These are phyloP conservation scores for Pyralis farinalis DNA, from an alignment of 2,888 invertebrate species.

Conservation along the genomic window DNA sequence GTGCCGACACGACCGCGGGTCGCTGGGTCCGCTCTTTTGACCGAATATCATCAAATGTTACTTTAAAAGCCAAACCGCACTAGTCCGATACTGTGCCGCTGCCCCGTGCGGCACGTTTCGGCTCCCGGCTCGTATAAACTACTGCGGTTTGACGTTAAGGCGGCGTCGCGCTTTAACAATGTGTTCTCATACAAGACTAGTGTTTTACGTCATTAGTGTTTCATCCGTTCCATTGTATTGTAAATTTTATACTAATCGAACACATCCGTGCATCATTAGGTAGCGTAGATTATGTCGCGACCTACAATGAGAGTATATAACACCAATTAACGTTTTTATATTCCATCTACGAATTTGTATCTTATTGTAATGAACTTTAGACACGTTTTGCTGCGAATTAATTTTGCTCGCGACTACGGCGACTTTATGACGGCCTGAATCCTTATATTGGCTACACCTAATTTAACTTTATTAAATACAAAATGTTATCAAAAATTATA, in stretches of 20 bases:
- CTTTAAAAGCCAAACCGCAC: conserved; percentile 19
- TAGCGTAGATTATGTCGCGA: conserved; percentile 27
- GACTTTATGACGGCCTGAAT: neutral
- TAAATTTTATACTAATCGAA: conserved; percentile 53
- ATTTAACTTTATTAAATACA: neutral
- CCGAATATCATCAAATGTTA: conserved; percentile 21
- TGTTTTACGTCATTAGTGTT: conserved; percentile 38
- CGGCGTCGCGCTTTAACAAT: conserved; percentile 17
- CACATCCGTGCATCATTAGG: conserved; percentile 50
- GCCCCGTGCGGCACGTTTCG: neutral
- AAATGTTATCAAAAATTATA: neutral
- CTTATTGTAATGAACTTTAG: conserved; percentile 14
- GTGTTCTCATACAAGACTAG: conserved; percentile 46
- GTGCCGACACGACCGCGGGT: neutral
- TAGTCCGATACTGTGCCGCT: conserved; percentile 1
- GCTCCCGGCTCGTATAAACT: neutral
- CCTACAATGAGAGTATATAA: conserved; percentile 32
- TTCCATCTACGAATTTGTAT: conserved; percentile 30
- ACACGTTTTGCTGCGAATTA: conserved; percentile 19
- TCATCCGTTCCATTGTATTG: conserved; percentile 66
- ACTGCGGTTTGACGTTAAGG: neutral
- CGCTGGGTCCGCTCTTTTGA: conserved; percentile 53
- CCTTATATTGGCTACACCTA: neutral
- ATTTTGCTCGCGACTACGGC: neutral
- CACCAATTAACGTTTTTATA: conserved; percentile 48